Conservation (phyloP, 1,140 invertebrate species). For the Cherax destructor region DNA sequence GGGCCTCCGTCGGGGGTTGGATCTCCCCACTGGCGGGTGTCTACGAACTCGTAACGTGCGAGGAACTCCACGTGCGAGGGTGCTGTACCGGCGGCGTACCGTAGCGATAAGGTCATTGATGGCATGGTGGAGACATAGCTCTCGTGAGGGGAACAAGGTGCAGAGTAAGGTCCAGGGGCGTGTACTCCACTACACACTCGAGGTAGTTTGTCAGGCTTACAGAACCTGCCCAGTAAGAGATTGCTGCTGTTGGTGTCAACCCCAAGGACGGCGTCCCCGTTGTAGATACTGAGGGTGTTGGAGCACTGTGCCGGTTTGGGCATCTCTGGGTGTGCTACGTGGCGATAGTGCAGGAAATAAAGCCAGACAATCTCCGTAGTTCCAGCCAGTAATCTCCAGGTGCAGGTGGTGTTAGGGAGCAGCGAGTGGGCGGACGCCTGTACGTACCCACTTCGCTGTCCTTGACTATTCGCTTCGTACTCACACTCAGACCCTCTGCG, state of each 20-base stretch:
- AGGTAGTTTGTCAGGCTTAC: conserved; percentile 63
- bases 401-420: conserved; percentile 70
- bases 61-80: conserved; percentile 69
- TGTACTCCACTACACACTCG: conserved; percentile 68
- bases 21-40: conserved; percentile 67
- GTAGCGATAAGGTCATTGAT: conserved; percentile 52
- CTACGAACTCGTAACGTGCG: conserved; percentile 70
- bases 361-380: conserved; percentile 70
- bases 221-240: conserved; percentile 58
- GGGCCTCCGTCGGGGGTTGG: conserved; percentile 49
- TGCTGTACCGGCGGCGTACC: conserved; percentile 65
- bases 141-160: conserved; percentile 61
- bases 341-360: conserved; percentile 71
- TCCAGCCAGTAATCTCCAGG: conserved; percentile 57
- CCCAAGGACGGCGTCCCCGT: conserved; percentile 21
- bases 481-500: conserved; percentile 50
- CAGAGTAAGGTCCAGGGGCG: conserved; percentile 56
- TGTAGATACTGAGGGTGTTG: conserved; percentile 66
- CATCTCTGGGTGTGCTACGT: conserved; percentile 68
- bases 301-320: conserved; percentile 58
- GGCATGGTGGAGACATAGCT: conserved; percentile 65
- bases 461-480: conserved; percentile 54
- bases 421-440: conserved; percentile 68
- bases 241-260: conserved; percentile 31
- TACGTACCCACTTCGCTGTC: conserved; percentile 66